These are phyloP conservation scores for Falco novaeseelandiae DNA, from an alignment of 2,797 vertebrate species.

Conservation along the genomic window DNA sequence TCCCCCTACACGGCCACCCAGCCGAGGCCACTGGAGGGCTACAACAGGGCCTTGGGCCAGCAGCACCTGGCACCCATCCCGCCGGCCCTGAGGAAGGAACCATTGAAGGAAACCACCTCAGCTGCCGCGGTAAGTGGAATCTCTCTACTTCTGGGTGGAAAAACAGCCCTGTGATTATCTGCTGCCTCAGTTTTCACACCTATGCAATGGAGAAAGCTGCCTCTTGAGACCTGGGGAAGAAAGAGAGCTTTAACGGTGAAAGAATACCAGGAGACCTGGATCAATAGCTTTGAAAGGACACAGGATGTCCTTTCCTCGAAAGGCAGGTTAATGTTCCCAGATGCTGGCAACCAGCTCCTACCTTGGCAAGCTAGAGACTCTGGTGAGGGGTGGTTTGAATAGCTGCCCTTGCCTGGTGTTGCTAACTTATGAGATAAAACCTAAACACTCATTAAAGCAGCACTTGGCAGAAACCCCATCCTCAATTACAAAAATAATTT, in stretches of 20 bases:
- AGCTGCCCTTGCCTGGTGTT: not conserved
- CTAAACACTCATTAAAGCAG: slow-evolving; percentile 51
- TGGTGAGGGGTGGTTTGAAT: not conserved
- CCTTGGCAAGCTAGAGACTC: not conserved
- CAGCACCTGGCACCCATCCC: not conserved
- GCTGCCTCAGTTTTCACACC: slow-evolving; percentile 22
- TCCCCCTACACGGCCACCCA: fast-evolving
- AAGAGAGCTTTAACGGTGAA: not conserved
- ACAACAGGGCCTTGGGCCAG: fast-evolving
- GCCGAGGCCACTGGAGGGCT: not conserved
- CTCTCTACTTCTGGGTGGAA: not conserved
- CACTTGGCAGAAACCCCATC: slow-evolving; percentile 57
- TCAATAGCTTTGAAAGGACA: not conserved
- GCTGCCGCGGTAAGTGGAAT: not conserved
- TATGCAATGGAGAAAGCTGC: not conserved
- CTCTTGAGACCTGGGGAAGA: not conserved
- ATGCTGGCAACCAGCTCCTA: not conserved
- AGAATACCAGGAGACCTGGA: not conserved
- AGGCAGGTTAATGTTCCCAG: not conserved
- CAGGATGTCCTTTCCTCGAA: not conserved
- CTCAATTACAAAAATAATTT: slow-evolving; percentile 60
- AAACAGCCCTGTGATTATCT: not conserved
- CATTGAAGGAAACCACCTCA: not conserved
- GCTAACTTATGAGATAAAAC: slow-evolving; percentile 30
- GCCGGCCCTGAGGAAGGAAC: not conserved